phyloP scores from a whole-genome alignment of 2,113 vertebrate species.

The Platysternon megacephalum region DNA sequence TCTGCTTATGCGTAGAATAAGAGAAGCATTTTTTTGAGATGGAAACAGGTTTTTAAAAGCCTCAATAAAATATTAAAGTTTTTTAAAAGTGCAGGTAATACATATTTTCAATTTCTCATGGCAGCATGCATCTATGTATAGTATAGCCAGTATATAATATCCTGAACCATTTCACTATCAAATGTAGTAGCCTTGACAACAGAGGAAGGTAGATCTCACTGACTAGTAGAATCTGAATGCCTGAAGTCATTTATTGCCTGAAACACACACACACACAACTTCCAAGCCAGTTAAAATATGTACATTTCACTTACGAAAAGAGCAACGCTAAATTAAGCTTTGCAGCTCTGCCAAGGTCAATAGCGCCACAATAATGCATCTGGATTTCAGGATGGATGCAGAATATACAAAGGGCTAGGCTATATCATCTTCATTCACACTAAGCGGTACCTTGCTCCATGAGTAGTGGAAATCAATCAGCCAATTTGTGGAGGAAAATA shows the following conservation, averaged over 20 bases:
- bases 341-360: slow-evolving; percentile 55
- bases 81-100: neutral
- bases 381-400: slow-evolving; percentile 20
- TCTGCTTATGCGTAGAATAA: neutral
- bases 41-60: neutral
- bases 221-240: slow-evolving; percentile 57
- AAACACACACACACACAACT: slow-evolving; percentile 3
- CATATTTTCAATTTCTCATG: neutral
- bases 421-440: slow-evolving; percentile 50
- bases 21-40: accelerated
- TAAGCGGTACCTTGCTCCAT: slow-evolving; percentile 30
- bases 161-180: slow-evolving; percentile 14
- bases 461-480: slow-evolving; percentile 55
- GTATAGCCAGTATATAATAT: neutral
- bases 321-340: slow-evolving; percentile 62
- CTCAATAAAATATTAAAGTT: neutral
- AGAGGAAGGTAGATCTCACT: slow-evolving; percentile 16
- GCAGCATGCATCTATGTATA: neutral
- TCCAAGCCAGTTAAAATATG: slow-evolving; percentile 49
- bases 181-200: slow-evolving; percentile 37
- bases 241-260: slow-evolving; percentile 56
- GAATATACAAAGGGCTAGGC: slow-evolving; percentile 13
- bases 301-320: slow-evolving; percentile 59
- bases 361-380: slow-evolving; percentile 10
- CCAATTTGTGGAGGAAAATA: slow-evolving; percentile 50